A percentile compares a stretch with the other conserved stretches of the same genome.
Conservation (phyloP, 2,797 vertebrate species). For the Oreochromis mossambicus region DNA sequence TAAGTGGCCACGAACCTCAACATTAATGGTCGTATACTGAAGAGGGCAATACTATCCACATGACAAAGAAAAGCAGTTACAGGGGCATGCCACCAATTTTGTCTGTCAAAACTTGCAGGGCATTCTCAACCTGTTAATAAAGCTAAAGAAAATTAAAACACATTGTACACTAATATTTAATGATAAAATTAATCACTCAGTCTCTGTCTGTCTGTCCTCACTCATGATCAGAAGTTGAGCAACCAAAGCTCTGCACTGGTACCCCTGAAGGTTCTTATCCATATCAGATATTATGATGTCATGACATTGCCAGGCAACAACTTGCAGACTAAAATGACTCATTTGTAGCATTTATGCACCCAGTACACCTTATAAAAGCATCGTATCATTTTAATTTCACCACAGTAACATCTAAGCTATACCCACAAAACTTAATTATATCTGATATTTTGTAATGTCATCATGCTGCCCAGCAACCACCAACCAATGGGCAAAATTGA, state of each 20-base stretch:
- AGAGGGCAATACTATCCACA: background rate
- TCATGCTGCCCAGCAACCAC: background rate
- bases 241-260: background rate
- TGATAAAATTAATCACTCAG: background rate
- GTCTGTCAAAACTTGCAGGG: background rate
- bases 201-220: background rate
- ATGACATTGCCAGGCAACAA: background rate
- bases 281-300: background rate
- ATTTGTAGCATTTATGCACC: background rate
- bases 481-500: background rate
- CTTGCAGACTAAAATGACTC: background rate
- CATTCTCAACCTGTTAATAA: background rate
- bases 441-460: background rate
- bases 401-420: background rate
- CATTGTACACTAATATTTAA: background rate
- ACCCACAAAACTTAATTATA: background rate
- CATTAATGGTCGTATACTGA: background rate
- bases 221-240: background rate
- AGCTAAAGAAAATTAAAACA: background rate
- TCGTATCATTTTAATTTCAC: background rate
- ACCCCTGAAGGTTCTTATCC: background rate
- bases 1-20: background rate
- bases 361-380: background rate
- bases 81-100: background rate
- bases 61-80: background rate